These are phyloP conservation scores for Lepidonotus clava DNA, from an alignment of 2,888 invertebrate genomes.

Conservation along the genomic window DNA sequence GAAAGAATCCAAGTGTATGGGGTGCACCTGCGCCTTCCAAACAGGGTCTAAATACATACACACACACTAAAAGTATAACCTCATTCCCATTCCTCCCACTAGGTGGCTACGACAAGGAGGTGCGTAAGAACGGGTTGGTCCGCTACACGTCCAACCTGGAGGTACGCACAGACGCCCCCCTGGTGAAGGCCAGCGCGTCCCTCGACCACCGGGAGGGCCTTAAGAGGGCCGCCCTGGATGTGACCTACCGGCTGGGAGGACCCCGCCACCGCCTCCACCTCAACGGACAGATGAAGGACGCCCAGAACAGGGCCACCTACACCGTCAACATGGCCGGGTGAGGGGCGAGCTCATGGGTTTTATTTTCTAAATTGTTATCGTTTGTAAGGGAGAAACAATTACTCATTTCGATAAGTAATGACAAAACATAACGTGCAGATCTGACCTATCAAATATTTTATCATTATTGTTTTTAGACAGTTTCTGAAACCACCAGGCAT, in stretches of 20 bases:
- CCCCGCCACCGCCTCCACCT: conserved; percentile 47
- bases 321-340: not conserved
- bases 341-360: too few species aligned
- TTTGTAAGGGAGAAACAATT: too few species aligned
- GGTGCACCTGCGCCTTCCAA: too few species aligned
- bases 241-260: not conserved
- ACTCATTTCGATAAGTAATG: too few species aligned
- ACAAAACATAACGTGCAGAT: too few species aligned
- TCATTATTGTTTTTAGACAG: too few species aligned
- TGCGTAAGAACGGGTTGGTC: conserved; percentile 33
- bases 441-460: too few species aligned
- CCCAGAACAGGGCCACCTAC: conserved; percentile 18
- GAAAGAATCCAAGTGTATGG: too few species aligned
- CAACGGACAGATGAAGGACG: conserved; percentile 53
- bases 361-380: too few species aligned
- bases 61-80: too few species aligned
- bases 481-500: too few species aligned
- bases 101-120: conserved; percentile 43
- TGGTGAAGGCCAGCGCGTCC: conserved; percentile 53
- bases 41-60: too few species aligned
- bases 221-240: conserved; percentile 13
- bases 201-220: conserved; percentile 25
- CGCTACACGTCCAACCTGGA: conserved; percentile 31
- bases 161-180: conserved; percentile 40
- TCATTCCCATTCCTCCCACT: not conserved